These are phyloP conservation scores for Catocala sponsa DNA, from an alignment of 2,888 invertebrate species.

Conservation along the genomic window DNA sequence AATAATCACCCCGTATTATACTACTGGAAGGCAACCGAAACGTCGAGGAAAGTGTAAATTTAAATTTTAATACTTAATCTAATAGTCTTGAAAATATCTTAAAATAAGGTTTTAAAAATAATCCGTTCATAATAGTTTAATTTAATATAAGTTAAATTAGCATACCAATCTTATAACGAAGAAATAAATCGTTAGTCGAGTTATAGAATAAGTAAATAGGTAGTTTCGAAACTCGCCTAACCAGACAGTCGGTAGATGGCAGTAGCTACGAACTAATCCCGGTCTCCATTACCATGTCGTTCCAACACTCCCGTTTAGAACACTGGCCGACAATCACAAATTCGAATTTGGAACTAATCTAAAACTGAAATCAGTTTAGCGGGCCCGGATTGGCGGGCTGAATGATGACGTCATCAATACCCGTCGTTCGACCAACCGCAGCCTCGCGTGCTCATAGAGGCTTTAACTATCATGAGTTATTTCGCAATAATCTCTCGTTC, in stretches of 20 bases:
- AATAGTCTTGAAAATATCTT: too few relatives aligned
- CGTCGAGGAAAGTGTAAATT: too few relatives aligned
- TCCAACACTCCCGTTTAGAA: slow-evolving; percentile 29
- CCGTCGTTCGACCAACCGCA: slow-evolving; percentile 77
- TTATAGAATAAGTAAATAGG: too few relatives aligned
- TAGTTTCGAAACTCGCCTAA: too few relatives aligned
- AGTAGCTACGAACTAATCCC: slow-evolving; percentile 36
- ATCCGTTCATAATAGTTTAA: too few relatives aligned
- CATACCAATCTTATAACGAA: too few relatives aligned
- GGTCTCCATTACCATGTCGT: slow-evolving; percentile 31
- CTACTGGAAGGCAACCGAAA: too few relatives aligned
- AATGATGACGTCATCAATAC: slow-evolving; percentile 84
- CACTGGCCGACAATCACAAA: slow-evolving; percentile 65
- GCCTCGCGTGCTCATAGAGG: slow-evolving; percentile 49
- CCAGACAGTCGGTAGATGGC: background rate
- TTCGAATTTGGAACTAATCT: slow-evolving; percentile 78
- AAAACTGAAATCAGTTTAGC: slow-evolving; percentile 80
- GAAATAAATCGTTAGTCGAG: too few relatives aligned
- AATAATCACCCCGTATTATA: too few relatives aligned
- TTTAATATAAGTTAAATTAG: too few relatives aligned
- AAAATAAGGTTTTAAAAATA: too few relatives aligned
- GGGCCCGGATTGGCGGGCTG: slow-evolving; percentile 77
- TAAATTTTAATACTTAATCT: too few relatives aligned
- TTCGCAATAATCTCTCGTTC: slow-evolving; percentile 48
- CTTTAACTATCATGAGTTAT: slow-evolving; percentile 53